Evolutionary conservation across 2,888 invertebrate genomes (phyloP), one percentile per base, ranked within the genome.

Genomic region (Drosophila peninsularis): DNA sequence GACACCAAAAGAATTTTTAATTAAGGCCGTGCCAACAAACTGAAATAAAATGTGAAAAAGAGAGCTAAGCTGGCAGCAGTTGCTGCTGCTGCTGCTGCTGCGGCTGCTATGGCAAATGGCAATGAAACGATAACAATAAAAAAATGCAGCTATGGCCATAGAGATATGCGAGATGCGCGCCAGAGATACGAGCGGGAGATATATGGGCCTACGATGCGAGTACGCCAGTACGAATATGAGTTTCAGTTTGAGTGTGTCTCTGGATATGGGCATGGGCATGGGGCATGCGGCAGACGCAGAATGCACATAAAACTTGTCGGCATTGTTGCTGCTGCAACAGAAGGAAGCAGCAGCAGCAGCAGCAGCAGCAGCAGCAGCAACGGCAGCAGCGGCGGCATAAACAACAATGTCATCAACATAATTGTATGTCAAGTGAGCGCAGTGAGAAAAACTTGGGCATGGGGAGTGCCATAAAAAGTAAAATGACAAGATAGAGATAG

Each of bases 321-420:
- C 81, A 66, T 78, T 78, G 66, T 78, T 52, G 66, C 47, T 72
- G 56, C 52, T 45, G 62, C 60, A 44, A 45, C 62, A 60, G 60
- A 36, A 63, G 70, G 52, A 55, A 47, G 52, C 30, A 37, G 49
- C 36, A 30, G 39, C 52, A 49, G 56, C 17, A 37, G 56, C 55
- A 44, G 49, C 52, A 49, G 56, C 17, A 37, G 56, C 55, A 44
- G 49, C 24, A 36, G 41, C 36, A 36, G 47, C 62, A 58, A 61
- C 27, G n/a, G 49, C 44, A 30, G 41, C 62, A 21, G 57, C 69
- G 45, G 62, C 47, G 58, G 64, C 71, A 86, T 88, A 88, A 86
- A 85, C 89, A 88, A 89, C 89, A 85, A 88, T 88, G 89, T 87
- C 87, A 87, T 89, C 89, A 85, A 80, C 88, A 88, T 89, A 87